Base-by-base conservation (phyloP, 1,140 invertebrate species). In the Rhynchophorus ferrugineus region DNA sequence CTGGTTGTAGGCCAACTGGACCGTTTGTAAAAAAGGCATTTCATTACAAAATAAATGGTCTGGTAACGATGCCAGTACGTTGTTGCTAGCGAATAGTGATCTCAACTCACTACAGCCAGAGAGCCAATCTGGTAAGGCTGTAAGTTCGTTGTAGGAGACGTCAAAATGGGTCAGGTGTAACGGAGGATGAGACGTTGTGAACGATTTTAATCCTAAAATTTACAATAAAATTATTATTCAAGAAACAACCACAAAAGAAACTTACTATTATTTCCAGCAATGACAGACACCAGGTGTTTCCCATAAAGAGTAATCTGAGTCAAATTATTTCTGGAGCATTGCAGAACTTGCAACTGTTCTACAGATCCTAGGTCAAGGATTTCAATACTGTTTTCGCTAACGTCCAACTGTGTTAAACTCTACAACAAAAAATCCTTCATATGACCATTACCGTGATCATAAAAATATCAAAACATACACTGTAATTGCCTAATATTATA, bases 401-500 rank as follows among this genome's bases (percentile, higher is more conserved):
- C 81, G 63, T 88, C 84, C 60, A 88, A 69, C 60, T 86, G 79
- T 33, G 80, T 82, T 48, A 85, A 66, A 67, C 81, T 81, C 82
- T 84, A 66, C 16, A 73, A 67, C 44, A 62, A 59, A 14, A 17
- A 1, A 35, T 8, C n/a, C 6, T 43, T 17, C 22, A 1, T 48
- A n/a, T 36, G 17, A 18, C 3, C 17, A 29, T 8, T 22, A 44
- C 13, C 29, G 3, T 6, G 8, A 5, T 19, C 0, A 46, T 20
- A 3, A 20, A 38, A 2, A 38, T 3, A 17, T 2, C 48, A 35
- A 44, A 57, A 75, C 74, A 80, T 77, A 88, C 86, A 61, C 84
- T 85, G 68, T 88, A 89, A 68, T 88, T 88, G 52, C 85, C 85
- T 21, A 89, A 77, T 56, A 89, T 83, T 46, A 89, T 88, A 69